Percentiles rank a stretch among this genome's conserved stretches.
Evolutionary conservation across 2,888 invertebrate species (phyloP).

Genomic region (Xestoiulus laeticollis): DNA sequence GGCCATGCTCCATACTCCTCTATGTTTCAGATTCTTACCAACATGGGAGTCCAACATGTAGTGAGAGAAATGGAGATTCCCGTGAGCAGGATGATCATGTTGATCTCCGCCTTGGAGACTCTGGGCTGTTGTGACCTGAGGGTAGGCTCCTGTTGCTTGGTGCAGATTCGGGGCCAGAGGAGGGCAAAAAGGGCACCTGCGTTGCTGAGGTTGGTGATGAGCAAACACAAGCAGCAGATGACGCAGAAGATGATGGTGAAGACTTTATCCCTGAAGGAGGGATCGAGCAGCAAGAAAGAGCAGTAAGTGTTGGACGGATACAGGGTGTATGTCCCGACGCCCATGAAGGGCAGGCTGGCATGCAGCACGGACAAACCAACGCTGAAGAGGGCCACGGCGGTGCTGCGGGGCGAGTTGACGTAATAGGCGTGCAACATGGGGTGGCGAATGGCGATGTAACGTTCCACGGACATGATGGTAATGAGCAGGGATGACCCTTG

Average conservation of each 20-base stretch:
- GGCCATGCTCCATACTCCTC: too few species aligned
- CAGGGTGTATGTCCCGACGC: neutral
- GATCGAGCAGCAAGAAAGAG: neutral
- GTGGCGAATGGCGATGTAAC: neutral
- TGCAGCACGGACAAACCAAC: neutral
- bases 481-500: slow-evolving; percentile 21
- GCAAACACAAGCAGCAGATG: neutral
- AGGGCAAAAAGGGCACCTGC: neutral
- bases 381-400: neutral
- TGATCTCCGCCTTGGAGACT: slow-evolving; percentile 3
- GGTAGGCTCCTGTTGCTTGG: neutral
- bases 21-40: neutral
- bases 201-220: slow-evolving; percentile 20
- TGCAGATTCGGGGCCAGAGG: slow-evolving; percentile 23
- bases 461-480: slow-evolving; percentile 29
- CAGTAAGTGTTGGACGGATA: neutral
- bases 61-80: slow-evolving; percentile 38
- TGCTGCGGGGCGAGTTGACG: slow-evolving; percentile 10
- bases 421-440: slow-evolving; percentile 39
- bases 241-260: slow-evolving; percentile 36
- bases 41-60: neutral
- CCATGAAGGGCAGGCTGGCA: slow-evolving; percentile 23
- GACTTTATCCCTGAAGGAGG: neutral
- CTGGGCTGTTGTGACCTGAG: neutral
- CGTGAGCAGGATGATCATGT: slow-evolving; percentile 3